These are phyloP conservation scores for Diaperis boleti DNA, from an alignment of 2,888 invertebrate genomes.

Conservation along the genomic window DNA sequence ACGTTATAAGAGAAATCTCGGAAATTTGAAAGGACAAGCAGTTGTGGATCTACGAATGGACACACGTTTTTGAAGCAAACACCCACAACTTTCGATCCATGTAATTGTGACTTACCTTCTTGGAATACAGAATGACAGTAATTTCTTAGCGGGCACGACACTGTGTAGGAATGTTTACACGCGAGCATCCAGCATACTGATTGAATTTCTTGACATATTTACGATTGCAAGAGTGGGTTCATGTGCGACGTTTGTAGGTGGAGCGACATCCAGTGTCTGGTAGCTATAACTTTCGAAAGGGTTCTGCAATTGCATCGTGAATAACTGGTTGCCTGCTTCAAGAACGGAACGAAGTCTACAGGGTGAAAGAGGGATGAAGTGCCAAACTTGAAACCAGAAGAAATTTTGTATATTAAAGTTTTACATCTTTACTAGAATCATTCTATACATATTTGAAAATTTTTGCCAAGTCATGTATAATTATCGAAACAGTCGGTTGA, in stretches of 20 bases:
- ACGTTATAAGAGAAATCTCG: conserved; percentile 4
- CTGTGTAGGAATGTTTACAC: conserved; percentile 18
- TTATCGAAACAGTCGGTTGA: no score
- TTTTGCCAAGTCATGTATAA: no score
- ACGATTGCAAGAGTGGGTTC: neutral
- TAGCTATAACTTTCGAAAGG: neutral
- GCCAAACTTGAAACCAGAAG: no score
- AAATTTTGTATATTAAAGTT: no score
- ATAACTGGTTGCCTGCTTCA: no score
- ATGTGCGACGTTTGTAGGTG: neutral
- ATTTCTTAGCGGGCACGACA: conserved; percentile 13
- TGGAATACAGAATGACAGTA: conserved; percentile 1
- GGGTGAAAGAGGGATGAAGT: no score
- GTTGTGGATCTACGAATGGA: neutral
- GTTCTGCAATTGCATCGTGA: no score
- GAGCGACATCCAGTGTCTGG: neutral
- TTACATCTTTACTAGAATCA: no score
- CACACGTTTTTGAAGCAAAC: neutral
- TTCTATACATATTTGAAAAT: no score
- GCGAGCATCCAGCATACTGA: conserved; percentile 19
- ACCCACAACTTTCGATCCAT: neutral
- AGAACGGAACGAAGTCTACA: no score
- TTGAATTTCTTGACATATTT: conserved; percentile 24
- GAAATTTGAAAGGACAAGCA: neutral
- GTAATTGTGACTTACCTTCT: conserved; percentile 12